phyloP scores from a whole-genome alignment of 2,797 vertebrate genomes.

The Chelon auratus region DNA sequence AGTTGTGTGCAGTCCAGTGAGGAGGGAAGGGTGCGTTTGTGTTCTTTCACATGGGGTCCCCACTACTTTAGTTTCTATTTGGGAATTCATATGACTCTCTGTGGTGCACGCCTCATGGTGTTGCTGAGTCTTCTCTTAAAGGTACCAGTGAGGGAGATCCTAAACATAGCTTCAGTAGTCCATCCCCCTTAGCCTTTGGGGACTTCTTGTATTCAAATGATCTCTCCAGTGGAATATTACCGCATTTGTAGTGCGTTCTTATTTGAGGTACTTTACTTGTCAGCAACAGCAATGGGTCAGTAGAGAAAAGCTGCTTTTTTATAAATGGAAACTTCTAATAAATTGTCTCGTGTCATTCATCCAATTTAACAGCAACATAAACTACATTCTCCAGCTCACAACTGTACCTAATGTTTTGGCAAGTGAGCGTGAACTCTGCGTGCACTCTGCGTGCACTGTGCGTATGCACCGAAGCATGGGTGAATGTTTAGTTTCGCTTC shows the following conservation, averaged over 20 bases:
- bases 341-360: too few species aligned
- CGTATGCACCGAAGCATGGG: too few species aligned
- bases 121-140: constrained; percentile 68
- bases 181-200: constrained; percentile 13
- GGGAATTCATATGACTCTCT: constrained; percentile 49
- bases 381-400: too few species aligned
- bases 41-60: constrained; percentile 34
- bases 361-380: too few species aligned
- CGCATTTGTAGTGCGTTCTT: background rate
- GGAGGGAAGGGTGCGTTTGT: constrained; percentile 24
- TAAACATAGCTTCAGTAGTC: constrained; percentile 63
- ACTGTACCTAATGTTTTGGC: too few species aligned
- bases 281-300: too few species aligned
- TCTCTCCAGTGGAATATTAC: constrained; percentile 6
- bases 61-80: constrained; percentile 61
- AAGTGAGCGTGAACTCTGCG: too few species aligned
- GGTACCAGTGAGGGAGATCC: constrained; percentile 50
- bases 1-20: background rate
- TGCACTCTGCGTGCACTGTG: too few species aligned
- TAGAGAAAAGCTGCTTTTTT: too few species aligned
- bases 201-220: constrained; percentile 15
- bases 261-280: background rate
- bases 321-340: too few species aligned
- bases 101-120: constrained; percentile 34
- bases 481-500: too few species aligned